phyloP scores from a whole-genome alignment of 2,113 vertebrate species.

The Piprites chloris region DNA sequence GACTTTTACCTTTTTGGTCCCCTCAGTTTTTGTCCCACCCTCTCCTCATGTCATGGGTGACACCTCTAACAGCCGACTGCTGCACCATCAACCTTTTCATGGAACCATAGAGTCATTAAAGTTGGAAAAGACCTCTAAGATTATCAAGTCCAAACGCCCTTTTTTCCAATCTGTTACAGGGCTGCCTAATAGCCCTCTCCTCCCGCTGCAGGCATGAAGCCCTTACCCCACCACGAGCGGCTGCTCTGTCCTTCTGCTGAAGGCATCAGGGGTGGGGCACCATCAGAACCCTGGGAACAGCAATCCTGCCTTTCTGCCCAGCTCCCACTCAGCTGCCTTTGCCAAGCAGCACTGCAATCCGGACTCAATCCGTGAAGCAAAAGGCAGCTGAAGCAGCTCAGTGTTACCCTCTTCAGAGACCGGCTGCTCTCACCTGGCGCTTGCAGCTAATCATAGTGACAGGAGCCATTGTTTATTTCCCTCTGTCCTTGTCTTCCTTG shows the following conservation, averaged over 20 bases:
- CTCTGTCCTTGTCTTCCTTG: constrained; percentile 25
- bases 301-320: neutral
- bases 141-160: neutral
- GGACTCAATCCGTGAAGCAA: neutral
- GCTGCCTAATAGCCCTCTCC: neutral
- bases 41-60: neutral
- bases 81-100: neutral
- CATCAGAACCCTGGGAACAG: neutral
- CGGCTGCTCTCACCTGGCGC: neutral
- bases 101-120: neutral
- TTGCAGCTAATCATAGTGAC: constrained; percentile 1
- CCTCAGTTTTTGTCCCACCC: neutral
- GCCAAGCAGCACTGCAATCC: neutral
- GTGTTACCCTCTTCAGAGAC: neutral
- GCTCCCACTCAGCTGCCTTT: neutral
- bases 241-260: neutral
- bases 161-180: neutral
- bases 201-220: neutral
- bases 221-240: accelerated
- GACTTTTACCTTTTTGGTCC: neutral
- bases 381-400: neutral
- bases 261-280: neutral
- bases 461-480: constrained; percentile 40
- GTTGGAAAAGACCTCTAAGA: neutral
- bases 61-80: neutral